Evolutionary conservation across 2,797 vertebrate genomes (phyloP).

Genomic region (Microctenopoma stevenorrisi): DNA sequence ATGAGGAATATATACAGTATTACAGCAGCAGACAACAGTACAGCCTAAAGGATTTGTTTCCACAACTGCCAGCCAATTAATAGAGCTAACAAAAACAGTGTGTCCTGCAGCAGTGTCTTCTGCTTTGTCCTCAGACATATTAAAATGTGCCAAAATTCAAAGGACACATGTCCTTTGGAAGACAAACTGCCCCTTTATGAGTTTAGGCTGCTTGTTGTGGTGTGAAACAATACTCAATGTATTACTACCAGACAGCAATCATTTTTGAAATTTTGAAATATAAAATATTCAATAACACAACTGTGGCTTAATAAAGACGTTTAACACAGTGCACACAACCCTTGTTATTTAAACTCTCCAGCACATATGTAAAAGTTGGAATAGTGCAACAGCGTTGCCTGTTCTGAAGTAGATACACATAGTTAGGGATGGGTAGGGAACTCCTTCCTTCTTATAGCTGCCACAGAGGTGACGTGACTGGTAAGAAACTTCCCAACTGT

Average conservation of each 20-base stretch:
- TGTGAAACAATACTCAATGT: conserved; percentile 43
- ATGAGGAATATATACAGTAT: conserved; percentile 42
- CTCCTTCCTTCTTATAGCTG: not conserved
- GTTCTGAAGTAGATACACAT: too few species aligned
- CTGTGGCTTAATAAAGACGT: not conserved
- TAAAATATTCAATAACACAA: conserved; percentile 33
- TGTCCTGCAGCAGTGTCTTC: conserved; percentile 60
- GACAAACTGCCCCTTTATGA: conserved; percentile 64
- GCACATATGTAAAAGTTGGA: not conserved
- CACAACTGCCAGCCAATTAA: conserved; percentile 76
- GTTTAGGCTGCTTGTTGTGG: conserved; percentile 41
- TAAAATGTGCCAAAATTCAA: conserved; percentile 51
- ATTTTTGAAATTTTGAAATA: conserved; percentile 32
- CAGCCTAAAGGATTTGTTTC: conserved; percentile 66
- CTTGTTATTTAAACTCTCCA: not conserved
- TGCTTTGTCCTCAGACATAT: conserved; percentile 64
- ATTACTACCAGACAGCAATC: conserved; percentile 26
- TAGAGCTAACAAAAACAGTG: conserved; percentile 59
- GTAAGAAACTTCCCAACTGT: not conserved
- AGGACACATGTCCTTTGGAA: conserved; percentile 66
- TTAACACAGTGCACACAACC: not conserved
- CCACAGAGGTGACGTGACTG: not conserved
- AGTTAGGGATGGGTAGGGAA: too few species aligned
- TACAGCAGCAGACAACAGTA: conserved; percentile 45
- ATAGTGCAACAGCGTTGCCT: not conserved